A percentile compares a stretch with the other conserved stretches of the same genome.
Evolutionary conservation across 2,888 invertebrate species (phyloP).

Genomic region (Agriotes lineatus): DNA sequence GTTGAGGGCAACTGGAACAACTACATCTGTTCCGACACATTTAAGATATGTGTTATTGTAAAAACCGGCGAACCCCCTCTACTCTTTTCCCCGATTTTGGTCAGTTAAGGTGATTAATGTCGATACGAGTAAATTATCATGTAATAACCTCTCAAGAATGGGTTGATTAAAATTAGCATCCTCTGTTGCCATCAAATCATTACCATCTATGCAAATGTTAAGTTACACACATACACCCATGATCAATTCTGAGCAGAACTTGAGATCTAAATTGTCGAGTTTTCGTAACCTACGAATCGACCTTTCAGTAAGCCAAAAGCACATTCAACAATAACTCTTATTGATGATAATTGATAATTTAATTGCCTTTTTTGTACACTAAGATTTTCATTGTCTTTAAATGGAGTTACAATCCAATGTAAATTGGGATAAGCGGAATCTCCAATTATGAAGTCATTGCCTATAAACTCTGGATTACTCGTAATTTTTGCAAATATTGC

Average conservation of each 20-base stretch:
- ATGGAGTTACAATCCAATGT: conserved; percentile 42
- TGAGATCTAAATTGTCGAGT: conserved; percentile 1
- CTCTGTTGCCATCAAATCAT: conserved; percentile 11
- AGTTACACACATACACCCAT: conserved; percentile 16
- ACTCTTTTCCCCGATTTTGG: too few species aligned
- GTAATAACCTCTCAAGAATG: background rate
- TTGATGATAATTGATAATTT: background rate
- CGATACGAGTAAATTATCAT: too few species aligned
- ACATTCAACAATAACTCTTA: background rate
- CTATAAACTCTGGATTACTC: conserved; percentile 32
- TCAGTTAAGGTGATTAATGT: too few species aligned
- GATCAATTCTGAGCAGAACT: conserved; percentile 14
- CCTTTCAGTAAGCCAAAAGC: background rate
- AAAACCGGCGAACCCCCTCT: too few species aligned
- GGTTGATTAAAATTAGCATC: conserved; percentile 17
- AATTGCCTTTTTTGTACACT: background rate
- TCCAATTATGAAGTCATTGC: conserved; percentile 43
- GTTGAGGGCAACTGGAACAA: too few species aligned
- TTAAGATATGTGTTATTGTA: too few species aligned
- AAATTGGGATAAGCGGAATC: conserved; percentile 47
- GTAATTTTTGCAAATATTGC: conserved; percentile 29
- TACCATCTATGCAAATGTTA: conserved; percentile 9
- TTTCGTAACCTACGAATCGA: background rate
- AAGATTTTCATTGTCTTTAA: conserved; percentile 35
- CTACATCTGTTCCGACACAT: too few species aligned